Evolutionary conservation across 2,888 invertebrate species (phyloP).

Genomic region (Venustoraphidia nigricollis): DNA sequence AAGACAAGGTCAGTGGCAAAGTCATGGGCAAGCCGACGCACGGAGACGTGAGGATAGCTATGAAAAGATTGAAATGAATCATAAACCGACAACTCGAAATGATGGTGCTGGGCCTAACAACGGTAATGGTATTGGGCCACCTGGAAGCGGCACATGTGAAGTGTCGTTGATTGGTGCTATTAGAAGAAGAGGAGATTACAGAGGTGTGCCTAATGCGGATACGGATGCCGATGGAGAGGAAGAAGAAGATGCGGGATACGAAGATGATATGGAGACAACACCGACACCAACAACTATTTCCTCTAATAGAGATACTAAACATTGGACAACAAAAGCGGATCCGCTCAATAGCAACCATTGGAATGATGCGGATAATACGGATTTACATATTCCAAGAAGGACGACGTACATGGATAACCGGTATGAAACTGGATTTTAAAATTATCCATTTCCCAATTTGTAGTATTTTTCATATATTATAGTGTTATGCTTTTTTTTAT

Average conservation of each 20-base stretch:
- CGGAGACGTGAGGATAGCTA: conserved; percentile 43
- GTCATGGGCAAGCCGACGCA: conserved; percentile 25
- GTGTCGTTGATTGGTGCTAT: conserved; percentile 26
- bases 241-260: conserved; percentile 37
- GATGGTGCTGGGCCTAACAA: conserved; percentile 11
- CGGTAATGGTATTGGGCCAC: conserved; percentile 17
- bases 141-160: conserved; percentile 9
- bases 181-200: conserved; percentile 50
- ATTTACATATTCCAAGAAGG: conserved; percentile 45
- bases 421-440: conserved; percentile 25
- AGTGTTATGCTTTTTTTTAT: not conserved
- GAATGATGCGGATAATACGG: conserved; percentile 22
- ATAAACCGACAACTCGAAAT: conserved; percentile 26
- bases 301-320: not conserved
- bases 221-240: conserved; percentile 47
- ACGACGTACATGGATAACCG: conserved; percentile 30
- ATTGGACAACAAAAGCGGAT: not conserved
- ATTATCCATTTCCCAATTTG: not conserved
- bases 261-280: conserved; percentile 24
- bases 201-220: conserved; percentile 43
- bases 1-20: conserved; percentile 35
- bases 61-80: conserved; percentile 64
- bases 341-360: conserved; percentile 1
- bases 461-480: not conserved
- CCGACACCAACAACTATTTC: not conserved